A percentile compares a stretch with the other conserved stretches of the same genome.
phyloP scores from a whole-genome alignment of 2,888 invertebrate species.

The Eilema griseolum region DNA sequence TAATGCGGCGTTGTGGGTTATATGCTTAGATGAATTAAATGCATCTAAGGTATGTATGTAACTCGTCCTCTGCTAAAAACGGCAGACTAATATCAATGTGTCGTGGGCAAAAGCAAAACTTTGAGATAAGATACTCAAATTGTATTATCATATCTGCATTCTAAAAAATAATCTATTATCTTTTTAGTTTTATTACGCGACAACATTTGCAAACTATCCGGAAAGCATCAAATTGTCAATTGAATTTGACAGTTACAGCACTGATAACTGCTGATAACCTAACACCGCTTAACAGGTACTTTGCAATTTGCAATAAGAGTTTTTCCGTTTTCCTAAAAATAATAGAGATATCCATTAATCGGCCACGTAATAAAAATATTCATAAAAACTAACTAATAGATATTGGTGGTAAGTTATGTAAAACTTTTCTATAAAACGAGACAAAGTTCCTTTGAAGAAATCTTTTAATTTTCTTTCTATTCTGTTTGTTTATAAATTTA shows the following conservation, averaged over 20 bases:
- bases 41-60: too few species aligned
- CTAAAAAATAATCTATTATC: too few species aligned
- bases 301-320: background rate
- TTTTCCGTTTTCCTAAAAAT: background rate
- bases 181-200: background rate
- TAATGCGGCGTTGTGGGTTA: too few species aligned
- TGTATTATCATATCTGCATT: too few species aligned
- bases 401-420: conserved; percentile 25
- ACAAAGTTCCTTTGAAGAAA: conserved; percentile 12
- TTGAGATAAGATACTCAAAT: too few species aligned
- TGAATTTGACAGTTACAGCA: conserved; percentile 22
- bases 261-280: background rate
- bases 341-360: conserved; percentile 4
- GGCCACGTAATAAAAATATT: conserved; percentile 5
- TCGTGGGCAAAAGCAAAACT: too few species aligned
- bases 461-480: conserved; percentile 9
- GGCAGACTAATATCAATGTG: too few species aligned
- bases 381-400: background rate
- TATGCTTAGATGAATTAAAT: too few species aligned
- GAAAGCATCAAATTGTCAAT: conserved; percentile 4
- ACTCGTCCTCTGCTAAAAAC: too few species aligned
- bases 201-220: background rate
- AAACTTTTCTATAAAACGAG: background rate
- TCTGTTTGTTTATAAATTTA: conserved; percentile 32
- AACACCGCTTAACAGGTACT: background rate